Evolutionary conservation across 1,140 invertebrate species (phyloP).

Genomic region (Hesperophylax magnus): DNA sequence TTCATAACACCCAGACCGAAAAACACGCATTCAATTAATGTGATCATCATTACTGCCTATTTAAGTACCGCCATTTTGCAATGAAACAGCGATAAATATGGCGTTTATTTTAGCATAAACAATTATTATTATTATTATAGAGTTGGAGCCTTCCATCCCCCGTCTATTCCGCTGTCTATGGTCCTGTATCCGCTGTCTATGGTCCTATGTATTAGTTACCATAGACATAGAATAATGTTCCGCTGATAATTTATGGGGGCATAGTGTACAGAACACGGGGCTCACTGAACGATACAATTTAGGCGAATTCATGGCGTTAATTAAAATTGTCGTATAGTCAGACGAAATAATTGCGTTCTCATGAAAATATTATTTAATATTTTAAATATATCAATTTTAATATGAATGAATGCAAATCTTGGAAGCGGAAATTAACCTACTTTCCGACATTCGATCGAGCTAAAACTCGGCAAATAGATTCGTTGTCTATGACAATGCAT

Average conservation of each 20-base stretch:
- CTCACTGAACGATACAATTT: conserved; percentile 49
- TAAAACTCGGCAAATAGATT: too few relatives aligned
- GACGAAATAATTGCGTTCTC: background rate
- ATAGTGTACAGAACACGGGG: conserved; percentile 11
- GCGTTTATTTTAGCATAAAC: conserved; percentile 30
- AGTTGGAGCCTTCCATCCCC: background rate
- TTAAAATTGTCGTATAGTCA: conserved; percentile 42
- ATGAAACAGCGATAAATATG: conserved; percentile 22
- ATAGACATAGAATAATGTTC: conserved; percentile 32
- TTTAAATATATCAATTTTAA: too few relatives aligned
- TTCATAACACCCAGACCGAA: too few relatives aligned
- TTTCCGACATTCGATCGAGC: too few relatives aligned
- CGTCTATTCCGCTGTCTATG: background rate
- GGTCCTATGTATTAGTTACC: background rate
- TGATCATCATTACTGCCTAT: too few relatives aligned
- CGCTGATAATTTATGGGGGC: conserved; percentile 25
- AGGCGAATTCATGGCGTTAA: conserved; percentile 46
- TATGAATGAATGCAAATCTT: too few relatives aligned
- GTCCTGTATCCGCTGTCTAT: too few relatives aligned
- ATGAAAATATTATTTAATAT: background rate
- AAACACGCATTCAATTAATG: too few relatives aligned
- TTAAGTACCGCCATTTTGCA: background rate
- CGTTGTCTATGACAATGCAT: too few relatives aligned
- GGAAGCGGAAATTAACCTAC: too few relatives aligned
- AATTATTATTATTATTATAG: background rate